These are phyloP conservation scores for Notodonta dromedarius DNA, from an alignment of 2,888 invertebrate genomes.

Conservation along the genomic window DNA sequence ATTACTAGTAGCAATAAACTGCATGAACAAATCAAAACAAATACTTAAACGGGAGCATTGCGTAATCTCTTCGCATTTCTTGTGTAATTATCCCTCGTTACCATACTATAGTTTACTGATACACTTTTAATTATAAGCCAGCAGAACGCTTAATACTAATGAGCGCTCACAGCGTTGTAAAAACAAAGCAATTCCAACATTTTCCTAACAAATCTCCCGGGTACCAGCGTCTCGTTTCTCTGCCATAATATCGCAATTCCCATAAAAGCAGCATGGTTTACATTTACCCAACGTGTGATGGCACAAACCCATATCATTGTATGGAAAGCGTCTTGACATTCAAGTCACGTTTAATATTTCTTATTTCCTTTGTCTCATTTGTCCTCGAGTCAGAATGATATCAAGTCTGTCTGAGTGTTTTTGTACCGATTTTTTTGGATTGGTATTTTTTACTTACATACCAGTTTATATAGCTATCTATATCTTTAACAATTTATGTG, in stretches of 20 bases:
- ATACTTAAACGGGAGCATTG: not conserved
- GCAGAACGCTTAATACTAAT: slow-evolving; percentile 22
- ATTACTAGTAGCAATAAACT: not conserved
- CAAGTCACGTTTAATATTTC: slow-evolving; percentile 82
- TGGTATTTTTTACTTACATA: slow-evolving; percentile 45
- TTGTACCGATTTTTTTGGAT: slow-evolving; percentile 53
- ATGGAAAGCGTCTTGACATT: slow-evolving; percentile 71
- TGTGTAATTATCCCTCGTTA: slow-evolving; percentile 7
- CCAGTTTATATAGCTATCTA: slow-evolving; percentile 17
- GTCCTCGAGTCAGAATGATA: slow-evolving; percentile 73
- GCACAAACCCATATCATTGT: slow-evolving; percentile 58
- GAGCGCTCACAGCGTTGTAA: slow-evolving; percentile 7
- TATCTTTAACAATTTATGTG: not conserved
- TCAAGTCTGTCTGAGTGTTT: slow-evolving; percentile 64
- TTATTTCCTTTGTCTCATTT: slow-evolving; percentile 82
- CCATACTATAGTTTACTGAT: slow-evolving; percentile 9
- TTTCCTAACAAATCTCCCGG: slow-evolving; percentile 47
- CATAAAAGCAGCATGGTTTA: slow-evolving; percentile 67
- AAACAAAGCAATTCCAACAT: slow-evolving; percentile 38
- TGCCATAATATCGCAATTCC: slow-evolving; percentile 62
- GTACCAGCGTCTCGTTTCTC: slow-evolving; percentile 50
- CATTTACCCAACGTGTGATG: slow-evolving; percentile 61
- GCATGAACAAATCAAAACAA: slow-evolving; percentile 10
- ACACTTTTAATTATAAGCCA: slow-evolving; percentile 10
- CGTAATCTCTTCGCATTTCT: not conserved